Base-by-base conservation (phyloP, 2,888 invertebrate species). In the Teleiodes luculella region DNA sequence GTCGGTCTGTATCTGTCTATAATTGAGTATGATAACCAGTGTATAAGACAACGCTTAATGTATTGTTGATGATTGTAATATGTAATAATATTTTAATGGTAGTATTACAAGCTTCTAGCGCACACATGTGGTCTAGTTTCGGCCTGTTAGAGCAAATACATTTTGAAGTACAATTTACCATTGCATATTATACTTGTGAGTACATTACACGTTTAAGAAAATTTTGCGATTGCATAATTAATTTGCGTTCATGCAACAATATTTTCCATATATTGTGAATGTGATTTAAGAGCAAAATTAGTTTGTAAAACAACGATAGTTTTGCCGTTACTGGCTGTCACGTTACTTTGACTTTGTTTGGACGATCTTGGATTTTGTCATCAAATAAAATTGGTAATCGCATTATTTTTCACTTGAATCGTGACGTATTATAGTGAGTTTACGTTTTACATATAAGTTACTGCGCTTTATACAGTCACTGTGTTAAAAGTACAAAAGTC, bases 341-440 rank as follows among this genome's bases (percentile, higher is more conserved):
- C n/a, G n/a, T n/a, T n/a, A n/a, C n/a, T n/a, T n/a, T n/a, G n/a
- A n/a, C n/a, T n/a, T n/a, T n/a, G n/a, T n/a, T n/a, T n/a, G n/a
- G n/a, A n/a, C n/a, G n/a, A n/a, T n/a, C n/a, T n/a, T n/a, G n/a
- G n/a, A n/a, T n/a, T n/a, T n/a, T n/a, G n/a, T n/a, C n/a, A n/a
- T n/a, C n/a, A n/a, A n/a, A n/a, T n/a, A n/a, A n/a, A n/a, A n/a
- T n/a, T n/a, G n/a, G n/a, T n/a, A n/a, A n/a, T n/a, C n/a, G n/a
- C n/a, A n/a, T n/a, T n/a, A n/a, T n/a, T n/a, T n/a, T n/a, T n/a
- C n/a, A n/a, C n/a, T n/a, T n/a, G n/a, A n/a, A n/a, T n/a, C n/a
- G n/a, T n/a, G n/a, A n/a, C n/a, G n/a, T n/a, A n/a, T n/a, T 14
- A 46, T 46, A 46, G 46, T 46, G 46, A 46, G 46, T 46, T 46